A percentile compares a stretch with the other conserved stretches of the same genome.
These are phyloP conservation scores for Strigops habroptila DNA, from an alignment of 2,113 vertebrate species.

Conservation along the genomic window DNA sequence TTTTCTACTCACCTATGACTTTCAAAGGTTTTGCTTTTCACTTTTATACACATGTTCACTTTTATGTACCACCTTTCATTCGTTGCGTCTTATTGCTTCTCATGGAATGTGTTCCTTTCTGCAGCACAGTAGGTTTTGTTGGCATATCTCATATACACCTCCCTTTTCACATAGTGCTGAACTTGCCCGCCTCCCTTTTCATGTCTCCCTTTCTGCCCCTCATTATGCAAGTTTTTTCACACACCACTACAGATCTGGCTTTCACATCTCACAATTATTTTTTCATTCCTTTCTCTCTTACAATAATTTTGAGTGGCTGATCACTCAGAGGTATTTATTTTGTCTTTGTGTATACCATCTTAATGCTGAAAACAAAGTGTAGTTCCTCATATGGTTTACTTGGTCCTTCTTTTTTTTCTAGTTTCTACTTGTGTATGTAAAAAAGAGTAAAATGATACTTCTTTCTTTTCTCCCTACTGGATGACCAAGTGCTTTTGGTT, in stretches of 20 bases:
- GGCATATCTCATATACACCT: background rate
- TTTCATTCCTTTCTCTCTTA: background rate
- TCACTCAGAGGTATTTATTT: background rate
- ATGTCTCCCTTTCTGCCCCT: background rate
- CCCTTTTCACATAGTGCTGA: background rate
- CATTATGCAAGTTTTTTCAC: background rate
- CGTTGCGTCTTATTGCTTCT: background rate
- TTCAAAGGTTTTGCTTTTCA: background rate
- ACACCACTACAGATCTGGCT: background rate
- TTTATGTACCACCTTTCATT: background rate
- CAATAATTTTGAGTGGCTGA: background rate
- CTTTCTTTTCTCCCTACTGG: background rate
- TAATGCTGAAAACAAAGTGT: background rate
- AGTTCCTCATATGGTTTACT: background rate
- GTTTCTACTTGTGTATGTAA: background rate
- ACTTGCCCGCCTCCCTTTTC: background rate
- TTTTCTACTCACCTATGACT: background rate
- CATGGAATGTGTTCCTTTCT: background rate
- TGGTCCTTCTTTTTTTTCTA: background rate
- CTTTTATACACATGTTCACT: background rate
- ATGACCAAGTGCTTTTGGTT: background rate
- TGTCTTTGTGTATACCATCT: background rate
- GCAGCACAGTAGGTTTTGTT: background rate
- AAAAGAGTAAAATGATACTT: background rate
- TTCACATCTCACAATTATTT: background rate